Evolutionary conservation across 2,888 invertebrate species (phyloP), one percentile per base, ranked within the genome.

Genomic region (Oxycera nigricornis): DNA sequence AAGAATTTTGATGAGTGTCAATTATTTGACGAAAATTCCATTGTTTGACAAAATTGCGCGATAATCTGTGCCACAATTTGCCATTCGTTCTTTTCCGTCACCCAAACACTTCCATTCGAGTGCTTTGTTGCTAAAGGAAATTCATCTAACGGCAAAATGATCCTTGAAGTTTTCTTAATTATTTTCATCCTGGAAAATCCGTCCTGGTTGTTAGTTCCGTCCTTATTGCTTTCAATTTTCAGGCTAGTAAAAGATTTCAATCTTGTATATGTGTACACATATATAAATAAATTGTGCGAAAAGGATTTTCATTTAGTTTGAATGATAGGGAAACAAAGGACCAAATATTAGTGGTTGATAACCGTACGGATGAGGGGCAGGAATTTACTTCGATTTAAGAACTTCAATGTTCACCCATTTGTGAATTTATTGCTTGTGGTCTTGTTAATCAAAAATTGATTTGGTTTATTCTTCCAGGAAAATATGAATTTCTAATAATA

Each of bases 1-100:
- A 52, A 22, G 31, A 70, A 70, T 70, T 70, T 55, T 70, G 30
- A 70, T 70, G 70, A 31, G 20, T 70, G 70, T 70, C 70, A 70
- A 70, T 52, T 70, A 26, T 31, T 22, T 52, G 35, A n/a, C n/a
- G 11, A 55, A 70, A 70, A 70, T 70, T 70, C 55, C 20, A 70
- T 70, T 35, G 65, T 41, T 65, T 65, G 17, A 39, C 35, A 65
- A 41, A 39, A 65, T 65, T 31, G 65, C 41, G 24, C 28, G 1
- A 22, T 59, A 59, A 59, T 59, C n/a, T n/a, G 28, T 7, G 57
- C 61, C 28, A 46, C 17, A 46, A 46, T 46, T 7, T 46, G 46
- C 46, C 46, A n/a, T 46, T 3, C 17, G 11, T 46, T 46, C 46
- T n/a, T 46, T 46, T 14, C 6, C n/a, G n/a, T n/a, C n/a, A n/a